phyloP scores from a whole-genome alignment of 1,140 invertebrate genomes.

The Steinernema feltiae region DNA sequence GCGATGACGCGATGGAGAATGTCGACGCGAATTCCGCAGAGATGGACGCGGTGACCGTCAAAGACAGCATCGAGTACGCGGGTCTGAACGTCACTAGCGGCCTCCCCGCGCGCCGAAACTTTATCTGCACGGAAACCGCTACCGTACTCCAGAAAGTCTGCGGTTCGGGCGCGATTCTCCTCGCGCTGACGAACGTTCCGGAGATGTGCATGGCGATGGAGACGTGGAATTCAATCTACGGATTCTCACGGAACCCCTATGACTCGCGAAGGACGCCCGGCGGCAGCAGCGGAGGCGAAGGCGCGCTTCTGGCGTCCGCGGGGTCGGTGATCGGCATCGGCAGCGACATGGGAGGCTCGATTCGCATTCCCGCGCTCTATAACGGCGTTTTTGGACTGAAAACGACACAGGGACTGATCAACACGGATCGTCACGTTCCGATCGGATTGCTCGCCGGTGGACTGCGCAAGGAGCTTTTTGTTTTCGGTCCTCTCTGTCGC shows the following conservation, averaged over 20 bases:
- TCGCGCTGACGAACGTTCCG: conserved; percentile 74
- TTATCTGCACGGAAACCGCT: conserved; percentile 12
- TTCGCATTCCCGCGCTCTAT: conserved; percentile 84
- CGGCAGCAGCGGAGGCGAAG: conserved; percentile 59
- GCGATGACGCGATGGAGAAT: too few species aligned
- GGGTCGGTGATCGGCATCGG: conserved; percentile 78
- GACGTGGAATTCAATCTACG: conserved; percentile 76
- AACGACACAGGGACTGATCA: conserved; percentile 64
- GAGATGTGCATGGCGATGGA: conserved; percentile 78
- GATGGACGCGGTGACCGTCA: too few species aligned
- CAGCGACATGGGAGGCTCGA: conserved; percentile 88
- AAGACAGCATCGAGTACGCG: conserved; percentile 20
- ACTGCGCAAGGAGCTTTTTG: conserved; percentile 20
- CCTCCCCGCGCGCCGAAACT: not conserved
- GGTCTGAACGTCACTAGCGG: conserved; percentile 21
- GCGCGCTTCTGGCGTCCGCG: conserved; percentile 67
- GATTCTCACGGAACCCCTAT: conserved; percentile 77
- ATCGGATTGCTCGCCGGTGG: not conserved
- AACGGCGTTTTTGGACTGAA: conserved; percentile 92
- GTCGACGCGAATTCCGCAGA: too few species aligned
- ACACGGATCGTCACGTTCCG: not conserved
- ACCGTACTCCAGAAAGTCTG: not conserved
- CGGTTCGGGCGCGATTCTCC: conserved; percentile 68
- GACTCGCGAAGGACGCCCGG: conserved; percentile 74
- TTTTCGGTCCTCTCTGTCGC: conserved; percentile 13